Base-by-base conservation (phyloP, 2,888 invertebrate genomes). In the Perizoma flavofasciatum region DNA sequence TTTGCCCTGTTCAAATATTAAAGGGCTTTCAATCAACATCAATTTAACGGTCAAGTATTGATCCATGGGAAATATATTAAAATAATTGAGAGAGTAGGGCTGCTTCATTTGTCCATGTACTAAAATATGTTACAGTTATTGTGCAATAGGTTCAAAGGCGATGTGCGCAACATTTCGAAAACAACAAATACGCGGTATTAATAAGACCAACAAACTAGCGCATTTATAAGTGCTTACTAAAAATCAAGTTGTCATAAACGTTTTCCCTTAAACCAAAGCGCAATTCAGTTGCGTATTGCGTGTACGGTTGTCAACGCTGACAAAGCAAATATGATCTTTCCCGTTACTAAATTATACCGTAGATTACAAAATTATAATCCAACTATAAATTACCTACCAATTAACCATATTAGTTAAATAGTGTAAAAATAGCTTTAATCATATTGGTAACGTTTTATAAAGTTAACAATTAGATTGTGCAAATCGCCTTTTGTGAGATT, bases 51-150 rank as follows among this genome's bases (percentile, higher is more conserved):
- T 59, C 64, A 68, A 58, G 65, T 68, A 73, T 77, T 70, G 71
- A 72, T 71, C 69, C 66, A 67, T 78, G 84, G 72, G 81, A 80
- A 67, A 79, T 71, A 83, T 83, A 78, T 71, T 77, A 74, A 70
- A 65, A 69, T 72, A 76, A 72, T 75, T 69, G 63, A 44, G 49
- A 53, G 61, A 55, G 53, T 57, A 10, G 60, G 0, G 10, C 47
- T 51, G 22, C 22, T 5, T 10, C 0, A n/a, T 10, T 50, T 51
- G 22, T 22, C 1, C 3, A 79, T 71, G 82, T 83, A 78, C 71
- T 77, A 74, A 70, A 65, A 69, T 72, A 6, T 37, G 1, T 5
- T 6, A 37, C 37, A 37, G 37, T 37, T 7, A 6, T 71, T 47
- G 46, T 48, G 50, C 50, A 54, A 46, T 49, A 37, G 37, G 7